Conservation (phyloP, 2,888 invertebrate species). For the Cyaniris semiargus region DNA sequence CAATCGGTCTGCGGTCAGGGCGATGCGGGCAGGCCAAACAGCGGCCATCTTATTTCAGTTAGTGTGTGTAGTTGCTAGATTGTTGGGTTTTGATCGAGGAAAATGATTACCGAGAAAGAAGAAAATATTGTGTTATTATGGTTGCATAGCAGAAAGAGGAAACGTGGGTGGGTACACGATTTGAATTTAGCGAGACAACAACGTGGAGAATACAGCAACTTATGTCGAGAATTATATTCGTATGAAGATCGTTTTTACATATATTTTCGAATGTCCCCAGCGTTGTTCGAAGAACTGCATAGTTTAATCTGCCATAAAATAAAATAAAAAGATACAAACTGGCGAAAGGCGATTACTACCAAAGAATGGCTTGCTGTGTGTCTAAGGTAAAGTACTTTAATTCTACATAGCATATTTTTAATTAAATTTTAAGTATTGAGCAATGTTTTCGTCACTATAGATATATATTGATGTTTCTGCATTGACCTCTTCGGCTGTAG, state of each 20-base stretch:
- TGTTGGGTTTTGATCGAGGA: neutral
- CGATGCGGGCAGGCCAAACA: slow-evolving; percentile 33
- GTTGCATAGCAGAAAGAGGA: slow-evolving; percentile 1
- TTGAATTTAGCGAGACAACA: neutral
- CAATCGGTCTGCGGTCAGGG: slow-evolving; percentile 23
- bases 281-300: neutral
- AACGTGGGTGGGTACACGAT: neutral
- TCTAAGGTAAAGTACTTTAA: too few relatives aligned
- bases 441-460: too few relatives aligned
- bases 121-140: neutral
- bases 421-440: too few relatives aligned
- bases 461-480: too few relatives aligned
- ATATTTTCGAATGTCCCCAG: slow-evolving; percentile 1
- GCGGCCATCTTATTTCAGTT: slow-evolving; percentile 31
- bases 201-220: neutral
- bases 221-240: neutral
- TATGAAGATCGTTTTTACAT: slow-evolving; percentile 1
- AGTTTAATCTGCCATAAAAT: neutral
- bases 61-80: slow-evolving; percentile 16
- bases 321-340: neutral
- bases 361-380: too few relatives aligned
- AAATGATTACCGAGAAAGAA: neutral
- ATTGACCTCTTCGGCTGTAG: too few relatives aligned
- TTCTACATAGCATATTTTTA: too few relatives aligned
- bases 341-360: neutral